phyloP scores from a whole-genome alignment of 2,797 vertebrate species.

The Potorous gilbertii region DNA sequence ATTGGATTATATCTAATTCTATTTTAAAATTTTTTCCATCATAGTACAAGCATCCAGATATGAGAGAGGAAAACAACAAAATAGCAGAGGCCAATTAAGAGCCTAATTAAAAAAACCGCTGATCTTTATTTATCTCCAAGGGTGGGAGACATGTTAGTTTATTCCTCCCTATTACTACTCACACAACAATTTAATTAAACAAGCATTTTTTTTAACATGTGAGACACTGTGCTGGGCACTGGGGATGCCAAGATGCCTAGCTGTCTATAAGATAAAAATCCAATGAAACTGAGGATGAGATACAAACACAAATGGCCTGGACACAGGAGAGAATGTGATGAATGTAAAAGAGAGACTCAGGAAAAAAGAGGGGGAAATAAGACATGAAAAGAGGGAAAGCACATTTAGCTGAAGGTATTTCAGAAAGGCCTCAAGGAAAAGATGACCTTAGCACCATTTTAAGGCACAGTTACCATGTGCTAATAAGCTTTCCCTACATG shows the following conservation, averaged over 20 bases:
- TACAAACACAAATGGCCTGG: not conserved
- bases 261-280: not conserved
- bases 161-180: slow-evolving; percentile 58
- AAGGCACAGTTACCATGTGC: not conserved
- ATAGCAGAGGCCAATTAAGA: slow-evolving; percentile 75
- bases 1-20: slow-evolving; percentile 79
- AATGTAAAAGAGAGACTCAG: not conserved
- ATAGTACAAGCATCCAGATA: slow-evolving; percentile 73
- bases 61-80: slow-evolving; percentile 64
- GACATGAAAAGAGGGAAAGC: not conserved
- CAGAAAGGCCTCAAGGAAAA: not conserved
- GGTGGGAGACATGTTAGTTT: slow-evolving; percentile 53
- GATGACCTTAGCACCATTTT: not conserved
- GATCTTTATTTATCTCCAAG: slow-evolving; percentile 77
- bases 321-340: not conserved
- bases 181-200: not conserved
- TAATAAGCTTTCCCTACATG: not conserved
- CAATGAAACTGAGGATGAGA: not conserved
- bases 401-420: not conserved
- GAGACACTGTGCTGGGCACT: not conserved
- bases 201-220: not conserved
- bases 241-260: not conserved
- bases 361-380: not conserved
- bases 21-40: slow-evolving; percentile 77
- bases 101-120: slow-evolving; percentile 68